Conservation (phyloP, 2,888 invertebrate genomes). For the Lysandra bellargus region DNA sequence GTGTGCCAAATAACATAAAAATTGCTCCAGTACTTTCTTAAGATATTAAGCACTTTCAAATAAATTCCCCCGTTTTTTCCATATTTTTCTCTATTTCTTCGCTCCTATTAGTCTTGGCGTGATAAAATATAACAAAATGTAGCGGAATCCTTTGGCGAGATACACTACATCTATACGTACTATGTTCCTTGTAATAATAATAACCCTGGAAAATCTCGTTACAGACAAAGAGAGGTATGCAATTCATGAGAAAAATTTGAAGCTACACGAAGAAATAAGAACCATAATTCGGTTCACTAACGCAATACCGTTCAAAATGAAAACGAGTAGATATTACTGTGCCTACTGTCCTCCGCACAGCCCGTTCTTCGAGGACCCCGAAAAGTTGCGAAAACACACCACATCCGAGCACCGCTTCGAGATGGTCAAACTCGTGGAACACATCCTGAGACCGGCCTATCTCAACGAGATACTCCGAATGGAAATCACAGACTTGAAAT, state of each 20-base stretch:
- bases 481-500: constrained; percentile 54
- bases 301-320: constrained; percentile 58
- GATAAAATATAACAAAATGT: too few relatives aligned
- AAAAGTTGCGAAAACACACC: constrained; percentile 53
- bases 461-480: constrained; percentile 58
- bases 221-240: constrained; percentile 34
- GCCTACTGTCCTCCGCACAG: constrained; percentile 53
- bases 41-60: too few relatives aligned
- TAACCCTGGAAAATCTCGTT: constrained; percentile 30
- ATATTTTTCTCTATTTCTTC: too few relatives aligned
- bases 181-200: too few relatives aligned
- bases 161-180: too few relatives aligned
- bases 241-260: constrained; percentile 40
- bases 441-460: constrained; percentile 53
- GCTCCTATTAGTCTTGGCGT: too few relatives aligned
- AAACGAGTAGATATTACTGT: constrained; percentile 50
- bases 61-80: too few relatives aligned
- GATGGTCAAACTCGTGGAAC: constrained; percentile 47
- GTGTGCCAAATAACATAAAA: too few relatives aligned
- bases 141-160: too few relatives aligned
- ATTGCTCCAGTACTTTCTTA: too few relatives aligned
- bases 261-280: constrained; percentile 54
- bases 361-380: constrained; percentile 49
- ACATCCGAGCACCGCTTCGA: constrained; percentile 47
- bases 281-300: constrained; percentile 55